Base-by-base conservation (phyloP, 2,797 vertebrate species). In the Lophura swinhoii region DNA sequence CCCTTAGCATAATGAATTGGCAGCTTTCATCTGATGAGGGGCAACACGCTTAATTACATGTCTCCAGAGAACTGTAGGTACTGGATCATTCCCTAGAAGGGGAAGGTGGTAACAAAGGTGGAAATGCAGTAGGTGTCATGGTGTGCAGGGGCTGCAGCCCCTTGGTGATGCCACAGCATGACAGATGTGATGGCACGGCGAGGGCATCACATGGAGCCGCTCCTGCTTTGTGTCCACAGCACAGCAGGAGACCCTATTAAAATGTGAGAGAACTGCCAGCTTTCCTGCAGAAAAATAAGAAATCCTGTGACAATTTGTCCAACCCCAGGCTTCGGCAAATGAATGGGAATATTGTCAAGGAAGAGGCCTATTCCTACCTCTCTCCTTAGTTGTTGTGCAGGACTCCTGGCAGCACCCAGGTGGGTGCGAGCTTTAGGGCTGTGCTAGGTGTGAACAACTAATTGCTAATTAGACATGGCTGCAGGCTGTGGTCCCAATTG, bases 161-260 rank as follows among this genome's bases (percentile, higher is more conserved):
- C 3, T 56, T 63, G 56, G 33, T 6, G 4, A 26, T 21, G 17
- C 26, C 6, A 5, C 13, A 20, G 8, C 29, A 8, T 80, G 80
- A 78, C 79, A 84, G 80, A 79, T 91, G 68, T 2, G 37, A 24
- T 29, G 21, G 6, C 23, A 56, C 3, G 9, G 44, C 2, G 5
- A 66, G 41, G 3, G 1, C 55, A 28, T 74, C 7, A 1, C 60
- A 23, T 0, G 0, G 67, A 70, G 31, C 37, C 10, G 22, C 44
- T 80, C 84, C 68, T 31, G 37, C 37, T 51, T 3, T 7, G n/a
- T 22, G 18, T 72, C 59, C 71, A 56, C n/a, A 56, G 33, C 53
- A 70, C 68, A 39, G 20, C 79, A 92, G 87, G 66, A 88, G 73
- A 55, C 51, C 41, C 49, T 48, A 23, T 26, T 70, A 79, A 74